These are phyloP conservation scores for Oophaga pumilio DNA, from an alignment of 2,113 vertebrate species.

Conservation along the genomic window DNA sequence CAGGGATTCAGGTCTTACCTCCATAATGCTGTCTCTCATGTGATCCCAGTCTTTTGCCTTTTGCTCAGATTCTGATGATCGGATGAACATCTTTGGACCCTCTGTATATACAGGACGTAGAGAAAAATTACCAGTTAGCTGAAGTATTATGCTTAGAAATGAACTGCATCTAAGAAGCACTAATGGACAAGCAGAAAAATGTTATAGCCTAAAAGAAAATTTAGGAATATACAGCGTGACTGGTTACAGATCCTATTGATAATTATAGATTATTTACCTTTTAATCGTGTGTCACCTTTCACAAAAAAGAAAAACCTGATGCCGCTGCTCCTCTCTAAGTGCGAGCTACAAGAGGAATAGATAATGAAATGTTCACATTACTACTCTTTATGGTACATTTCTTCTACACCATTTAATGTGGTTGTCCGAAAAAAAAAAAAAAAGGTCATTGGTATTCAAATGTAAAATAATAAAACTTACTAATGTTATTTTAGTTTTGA, in stretches of 20 bases:
- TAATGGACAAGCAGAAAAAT: not conserved
- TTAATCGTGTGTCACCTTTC: slow-evolving; percentile 78
- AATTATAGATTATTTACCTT: slow-evolving; percentile 67
- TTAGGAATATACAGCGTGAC: not conserved
- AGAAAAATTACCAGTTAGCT: not conserved
- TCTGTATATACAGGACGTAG: slow-evolving; percentile 63
- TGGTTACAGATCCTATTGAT: too few species aligned
- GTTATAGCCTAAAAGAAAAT: not conserved
- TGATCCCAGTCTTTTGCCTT: slow-evolving; percentile 82
- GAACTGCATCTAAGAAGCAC: not conserved
- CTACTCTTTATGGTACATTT: not conserved
- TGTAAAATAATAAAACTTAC: too few species aligned
- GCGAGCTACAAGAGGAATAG: slow-evolving; percentile 66
- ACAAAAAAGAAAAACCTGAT: slow-evolving; percentile 83
- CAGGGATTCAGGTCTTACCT: slow-evolving; percentile 63
- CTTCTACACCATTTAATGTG: not conserved
- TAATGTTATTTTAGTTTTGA: too few species aligned
- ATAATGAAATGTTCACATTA: not conserved
- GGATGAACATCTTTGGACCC: slow-evolving; percentile 81
- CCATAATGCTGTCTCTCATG: slow-evolving; percentile 68
- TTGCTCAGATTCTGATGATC: slow-evolving; percentile 68
- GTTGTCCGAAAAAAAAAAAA: too few species aligned
- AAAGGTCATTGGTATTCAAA: too few species aligned
- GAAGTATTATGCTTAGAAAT: not conserved
- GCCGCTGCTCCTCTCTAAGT: slow-evolving; percentile 58